Evolutionary conservation across 92 coral and sea anemone species (phyloP), one percentile per base, ranked within the genome.

Genomic region (Bergia sp.): DNA sequence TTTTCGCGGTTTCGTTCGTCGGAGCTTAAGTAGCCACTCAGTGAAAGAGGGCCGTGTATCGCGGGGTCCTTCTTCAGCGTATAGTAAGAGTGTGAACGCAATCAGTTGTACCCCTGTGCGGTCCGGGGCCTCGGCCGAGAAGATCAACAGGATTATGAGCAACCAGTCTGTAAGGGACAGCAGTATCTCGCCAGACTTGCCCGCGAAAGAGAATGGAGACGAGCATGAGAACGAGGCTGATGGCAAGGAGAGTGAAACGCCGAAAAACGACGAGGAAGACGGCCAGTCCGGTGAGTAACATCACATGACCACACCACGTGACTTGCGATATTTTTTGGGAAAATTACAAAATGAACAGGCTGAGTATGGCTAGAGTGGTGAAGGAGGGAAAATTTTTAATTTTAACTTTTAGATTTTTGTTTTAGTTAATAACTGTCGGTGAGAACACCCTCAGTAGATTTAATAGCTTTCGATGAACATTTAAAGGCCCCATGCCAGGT

Each of bases 1-100:
- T 87, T 88, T 95, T 29, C 93, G 93, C 42, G 96, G 93, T 16
- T 89, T 95, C 23, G 94, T 92, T 76, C 93, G 95, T 74, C 91
- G 95, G 41, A 95, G 96, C 64, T 87, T 94, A 57, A 95, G 98
- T 49, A 95, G 98, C 79, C 96, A 92, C 82, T 95, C 98, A 37
- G 96, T 95, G 83, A 95, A 95, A 88, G 98, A 95, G 73, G 93
- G 92, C 37, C 89, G 94, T 43, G 96, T 89, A 9, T 83, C 89
- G 11, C 95, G 94, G 1, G 95, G 86, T 43, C 37, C 91, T 6
- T 91, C 93, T 12, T 84, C 92, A 66, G 91, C 93, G 20, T 90
- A 85, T 81, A 95, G 98, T 49, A 87, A 91, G 36, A 93, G 98
- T 91, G 75, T 78, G 4, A 67, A 88, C 79, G 61, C 75, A 15